Evolutionary conservation across 1,140 invertebrate species (phyloP), one percentile per base, ranked within the genome.

Genomic region (Leptopilina clavipes): DNA sequence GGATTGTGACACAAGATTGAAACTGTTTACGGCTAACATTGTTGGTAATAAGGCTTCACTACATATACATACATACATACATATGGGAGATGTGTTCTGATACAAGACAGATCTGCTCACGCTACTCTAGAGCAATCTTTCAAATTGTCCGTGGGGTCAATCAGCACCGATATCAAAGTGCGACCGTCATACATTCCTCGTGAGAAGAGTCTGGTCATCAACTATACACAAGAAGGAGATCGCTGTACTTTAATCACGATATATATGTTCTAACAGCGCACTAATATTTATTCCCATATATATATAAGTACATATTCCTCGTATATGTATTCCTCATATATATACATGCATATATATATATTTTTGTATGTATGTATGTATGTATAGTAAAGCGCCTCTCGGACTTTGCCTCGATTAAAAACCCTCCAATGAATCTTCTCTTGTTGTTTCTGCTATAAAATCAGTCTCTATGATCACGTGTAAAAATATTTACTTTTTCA

Each of bases 61-160:
- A 14, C 14, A n/a, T 48, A 65, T 31, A 31, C 5, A 31, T 31
- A 31, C 5, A 31, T 31, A n/a, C n/a, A n/a, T n/a, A n/a, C n/a
- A n/a, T 31, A 5, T 37, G 59, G 14, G 59, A 22, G 59, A 65
- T 65, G 56, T 65, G 56, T 31, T 31, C 22, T 65, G 59, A 65
- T 65, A 65, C 25, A 65, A 65, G 59, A 65, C 59, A 65, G 59
- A 65, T 65, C 12, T 59, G 18, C 59, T 31, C 59, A 65, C 56
- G 18, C 56, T 65, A 25, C 59, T 65, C 59, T 65, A 65, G 59
- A 65, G 59, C 59, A 65, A 65, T 79, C 74, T 76, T 76, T 79
- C 78, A 79, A 79, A 79, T 79, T 79, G 78, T 79, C 72, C 74
- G 74, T 71, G 74, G 76, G 78, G 78, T 79, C 78, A 79, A 79